Evolutionary conservation across 2,888 invertebrate genomes (phyloP).

Genomic region (Micropterix aruncella): DNA sequence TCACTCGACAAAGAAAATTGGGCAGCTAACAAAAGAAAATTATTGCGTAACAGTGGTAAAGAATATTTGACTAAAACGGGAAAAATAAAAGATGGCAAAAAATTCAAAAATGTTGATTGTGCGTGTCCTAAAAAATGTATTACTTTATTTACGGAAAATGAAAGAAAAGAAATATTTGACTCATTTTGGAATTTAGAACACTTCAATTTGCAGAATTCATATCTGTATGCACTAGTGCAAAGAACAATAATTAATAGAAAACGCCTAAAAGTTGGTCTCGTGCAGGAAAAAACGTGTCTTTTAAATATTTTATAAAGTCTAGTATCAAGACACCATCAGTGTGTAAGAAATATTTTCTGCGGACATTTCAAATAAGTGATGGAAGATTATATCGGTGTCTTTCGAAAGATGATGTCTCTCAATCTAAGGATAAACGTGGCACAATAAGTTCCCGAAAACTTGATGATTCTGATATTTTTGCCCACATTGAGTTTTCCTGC

Average conservation of each 20-base stretch:
- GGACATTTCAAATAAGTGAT: conserved; percentile 9
- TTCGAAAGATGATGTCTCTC: conserved; percentile 12
- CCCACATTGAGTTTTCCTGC: conserved; percentile 14
- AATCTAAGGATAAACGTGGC: conserved; percentile 12
- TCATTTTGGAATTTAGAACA: conserved; percentile 13
- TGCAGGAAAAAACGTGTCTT: conserved; percentile 9
- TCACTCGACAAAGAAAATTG: too few relatives aligned
- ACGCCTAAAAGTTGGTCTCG: conserved; percentile 12
- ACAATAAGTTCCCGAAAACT: conserved; percentile 13
- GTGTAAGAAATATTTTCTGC: conserved; percentile 11
- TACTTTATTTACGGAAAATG: conserved; percentile 4
- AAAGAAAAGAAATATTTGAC: conserved; percentile 12
- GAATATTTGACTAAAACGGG: conserved; percentile 11
- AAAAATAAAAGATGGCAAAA: conserved; percentile 7
- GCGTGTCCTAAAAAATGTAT: conserved; percentile 5
- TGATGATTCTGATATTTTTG: conserved; percentile 12
- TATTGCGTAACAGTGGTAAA: conserved; percentile 12
- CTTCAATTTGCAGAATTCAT: conserved; percentile 12
- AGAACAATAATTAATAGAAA: conserved; percentile 11
- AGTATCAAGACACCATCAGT: conserved; percentile 8
- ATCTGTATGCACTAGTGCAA: conserved; percentile 12
- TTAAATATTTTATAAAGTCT: conserved; percentile 6
- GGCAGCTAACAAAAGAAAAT: conserved; percentile 11
- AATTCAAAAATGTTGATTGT: conserved; percentile 6
- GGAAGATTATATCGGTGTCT: conserved; percentile 12